Conservation (phyloP, 2,113 vertebrate species). For the Perca schrenkii region DNA sequence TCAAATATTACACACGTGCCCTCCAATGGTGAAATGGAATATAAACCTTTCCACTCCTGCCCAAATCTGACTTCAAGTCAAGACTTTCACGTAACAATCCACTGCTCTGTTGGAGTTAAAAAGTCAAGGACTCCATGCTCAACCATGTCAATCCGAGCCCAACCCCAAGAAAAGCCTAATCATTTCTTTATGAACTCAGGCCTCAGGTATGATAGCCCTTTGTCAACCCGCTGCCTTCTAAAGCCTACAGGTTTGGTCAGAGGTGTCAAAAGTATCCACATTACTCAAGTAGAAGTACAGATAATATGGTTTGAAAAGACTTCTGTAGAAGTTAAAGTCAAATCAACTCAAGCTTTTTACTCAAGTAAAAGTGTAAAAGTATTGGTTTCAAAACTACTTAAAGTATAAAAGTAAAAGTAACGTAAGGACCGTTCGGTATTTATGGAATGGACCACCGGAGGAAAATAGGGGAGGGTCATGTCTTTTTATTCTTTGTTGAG, state of each 20-base stretch:
- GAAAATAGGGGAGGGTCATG: too few relatives aligned
- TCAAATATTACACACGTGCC: constrained; percentile 19
- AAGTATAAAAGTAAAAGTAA: too few relatives aligned
- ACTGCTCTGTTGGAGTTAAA: constrained; percentile 23
- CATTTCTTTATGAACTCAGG: constrained; percentile 32
- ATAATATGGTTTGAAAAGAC: too few relatives aligned
- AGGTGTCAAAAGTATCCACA: too few relatives aligned
- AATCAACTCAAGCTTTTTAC: too few relatives aligned
- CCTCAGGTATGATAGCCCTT: constrained; percentile 1
- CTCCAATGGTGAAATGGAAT: constrained; percentile 42
- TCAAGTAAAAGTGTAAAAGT: too few relatives aligned
- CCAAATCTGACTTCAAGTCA: constrained; percentile 29
- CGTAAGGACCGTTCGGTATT: too few relatives aligned
- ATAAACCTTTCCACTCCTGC: constrained; percentile 32
- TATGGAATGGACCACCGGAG: too few relatives aligned
- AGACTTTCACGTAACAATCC: constrained; percentile 47
- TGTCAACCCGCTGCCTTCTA: constrained; percentile 16
- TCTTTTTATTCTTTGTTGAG: too few relatives aligned
- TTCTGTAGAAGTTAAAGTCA: too few relatives aligned
- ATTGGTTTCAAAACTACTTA: too few relatives aligned
- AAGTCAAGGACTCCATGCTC: constrained; percentile 38
- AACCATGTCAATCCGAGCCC: constrained; percentile 35
- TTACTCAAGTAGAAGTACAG: too few relatives aligned
- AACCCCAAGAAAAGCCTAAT: constrained; percentile 28
- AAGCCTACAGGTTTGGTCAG: constrained; percentile 8